Evolutionary conservation across 2,797 vertebrate genomes (phyloP), one percentile per base, ranked within the genome.

Genomic region (Euphonia xanthogaster): DNA sequence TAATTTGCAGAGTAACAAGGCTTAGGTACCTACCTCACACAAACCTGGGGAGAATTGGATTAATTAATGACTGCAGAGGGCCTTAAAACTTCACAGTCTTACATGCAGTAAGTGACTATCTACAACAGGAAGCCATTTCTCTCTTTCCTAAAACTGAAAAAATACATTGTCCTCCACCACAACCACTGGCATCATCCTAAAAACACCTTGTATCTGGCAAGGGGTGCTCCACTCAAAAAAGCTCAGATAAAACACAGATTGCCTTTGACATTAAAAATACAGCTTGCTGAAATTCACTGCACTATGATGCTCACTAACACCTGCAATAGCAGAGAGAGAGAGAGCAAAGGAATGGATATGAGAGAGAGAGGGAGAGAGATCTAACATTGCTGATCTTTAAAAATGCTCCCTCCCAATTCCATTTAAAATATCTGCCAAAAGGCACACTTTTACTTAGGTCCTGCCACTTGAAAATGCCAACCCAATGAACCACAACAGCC

Each of bases 341-440:
- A 94, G 76, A 22, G 42, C 76, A 68, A 90, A 75, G 17, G 72
- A 94, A 61, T 31, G 76, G 76, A 75, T 94, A 90, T 57, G 86
- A 97, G 94, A 97, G 94, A 97, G 95, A 92, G 96, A 96, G 92
- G 96, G 96, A 97, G 93, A 97, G 95, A 96, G 70, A 76, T 6
- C 86, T 94, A 75, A 68, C 25, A 33, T 4, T 16, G 30, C 44
- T 63, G 14, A 66, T 65, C 73, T 81, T 86, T 76, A 79, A 61
- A 92, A 81, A 20, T 3, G 25, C 65, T 84, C 71, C 37, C 88
- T 96, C 91, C 68, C 76, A 45, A 61, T 53, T 72, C 61, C 30
- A n/a, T 53, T 90, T 67, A 27, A 83, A 84, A 70, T 6, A 23
- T 37, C 50, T 94, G 63, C 48, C 67, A 71, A 39, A 73, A 93